A percentile compares a stretch with the other conserved stretches of the same genome.
Conservation (phyloP, 2,797 vertebrate species). For the Iguana delicatissima region DNA sequence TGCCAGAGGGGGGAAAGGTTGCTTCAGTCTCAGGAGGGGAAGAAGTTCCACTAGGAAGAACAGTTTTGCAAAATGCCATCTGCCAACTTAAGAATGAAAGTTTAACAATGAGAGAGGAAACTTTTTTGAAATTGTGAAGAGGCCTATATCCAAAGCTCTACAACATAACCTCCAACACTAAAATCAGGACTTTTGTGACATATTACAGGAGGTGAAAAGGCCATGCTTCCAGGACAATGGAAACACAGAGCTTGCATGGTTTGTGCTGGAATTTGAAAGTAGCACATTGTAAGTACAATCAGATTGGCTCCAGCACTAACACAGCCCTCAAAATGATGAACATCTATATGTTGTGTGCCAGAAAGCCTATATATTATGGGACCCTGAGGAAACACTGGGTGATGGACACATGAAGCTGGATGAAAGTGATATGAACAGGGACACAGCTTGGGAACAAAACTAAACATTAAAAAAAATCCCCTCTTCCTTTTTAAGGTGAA, state of each 20-base stretch:
- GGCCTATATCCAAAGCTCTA: background rate
- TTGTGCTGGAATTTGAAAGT: background rate
- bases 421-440: no score
- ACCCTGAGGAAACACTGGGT: background rate
- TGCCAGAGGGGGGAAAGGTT: slow-evolving; percentile 54
- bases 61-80: slow-evolving; percentile 43
- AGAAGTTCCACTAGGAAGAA: slow-evolving; percentile 54
- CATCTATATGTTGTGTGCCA: background rate
- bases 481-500: no score
- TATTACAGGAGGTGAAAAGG: background rate
- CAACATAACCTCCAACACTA: background rate
- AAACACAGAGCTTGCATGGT: background rate
- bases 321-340: background rate
- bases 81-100: slow-evolving; percentile 45
- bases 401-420: background rate
- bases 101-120: slow-evolving; percentile 49
- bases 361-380: background rate
- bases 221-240: background rate
- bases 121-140: background rate
- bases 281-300: background rate
- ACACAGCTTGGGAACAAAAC: background rate
- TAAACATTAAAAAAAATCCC: background rate
- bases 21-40: slow-evolving; percentile 56
- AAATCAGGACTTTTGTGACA: background rate
- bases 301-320: no score